Percentiles rank a stretch among this genome's conserved stretches.
phyloP scores from a whole-genome alignment of 2,113 vertebrate genomes.

The Dasyprocta punctata region DNA sequence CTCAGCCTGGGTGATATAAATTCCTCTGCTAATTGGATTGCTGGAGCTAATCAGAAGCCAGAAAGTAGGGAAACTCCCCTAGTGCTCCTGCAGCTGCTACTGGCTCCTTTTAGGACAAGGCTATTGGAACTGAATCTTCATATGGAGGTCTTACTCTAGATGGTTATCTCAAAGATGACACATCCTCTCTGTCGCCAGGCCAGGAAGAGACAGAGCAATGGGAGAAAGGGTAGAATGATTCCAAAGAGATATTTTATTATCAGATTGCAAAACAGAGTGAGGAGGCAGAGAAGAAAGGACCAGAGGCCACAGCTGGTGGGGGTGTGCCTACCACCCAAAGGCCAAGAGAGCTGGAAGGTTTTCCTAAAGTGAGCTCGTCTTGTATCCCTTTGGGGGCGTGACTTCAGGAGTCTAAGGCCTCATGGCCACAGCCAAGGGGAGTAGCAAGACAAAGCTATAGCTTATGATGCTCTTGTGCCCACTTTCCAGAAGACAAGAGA shows the following conservation, averaged over 20 bases:
- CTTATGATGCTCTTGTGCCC: fast-evolving
- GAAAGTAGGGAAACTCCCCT: conserved; percentile 73
- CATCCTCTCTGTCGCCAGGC: neutral
- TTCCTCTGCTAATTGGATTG: conserved; percentile 88
- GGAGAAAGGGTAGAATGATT: neutral
- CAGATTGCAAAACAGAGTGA: neutral
- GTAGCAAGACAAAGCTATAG: neutral
- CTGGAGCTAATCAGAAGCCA: conserved; percentile 85
- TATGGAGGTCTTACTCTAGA: neutral
- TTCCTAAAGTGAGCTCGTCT: fast-evolving
- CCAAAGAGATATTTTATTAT: neutral
- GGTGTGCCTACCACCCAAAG: fast-evolving
- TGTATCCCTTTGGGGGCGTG: neutral
- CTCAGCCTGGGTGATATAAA: conserved; percentile 85
- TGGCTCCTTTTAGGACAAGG: conserved; percentile 46
- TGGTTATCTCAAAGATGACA: conserved; percentile 55
- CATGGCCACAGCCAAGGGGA: neutral
- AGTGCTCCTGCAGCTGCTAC: conserved; percentile 66
- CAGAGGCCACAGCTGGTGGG: neutral
- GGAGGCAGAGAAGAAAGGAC: neutral
- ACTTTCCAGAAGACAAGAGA: neutral
- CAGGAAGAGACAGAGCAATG: neutral
- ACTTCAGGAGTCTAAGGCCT: neutral
- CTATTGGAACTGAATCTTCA: conserved; percentile 49
- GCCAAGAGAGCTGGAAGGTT: neutral